Evolutionary conservation across 2,888 invertebrate genomes (phyloP).

Genomic region (Tipula unca): DNA sequence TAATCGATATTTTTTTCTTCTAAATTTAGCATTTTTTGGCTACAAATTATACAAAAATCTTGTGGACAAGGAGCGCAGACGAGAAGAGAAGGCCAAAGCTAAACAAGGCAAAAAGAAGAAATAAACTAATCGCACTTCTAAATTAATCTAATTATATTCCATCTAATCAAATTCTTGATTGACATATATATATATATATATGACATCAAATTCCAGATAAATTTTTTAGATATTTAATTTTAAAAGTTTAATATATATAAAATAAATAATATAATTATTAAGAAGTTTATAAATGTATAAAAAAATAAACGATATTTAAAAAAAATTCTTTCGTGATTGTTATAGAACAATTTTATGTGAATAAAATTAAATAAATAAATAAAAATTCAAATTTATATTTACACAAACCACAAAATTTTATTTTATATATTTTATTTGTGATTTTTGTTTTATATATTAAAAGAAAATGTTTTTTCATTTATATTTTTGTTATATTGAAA

Average conservation of each 20-base stretch:
- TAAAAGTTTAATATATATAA: background rate
- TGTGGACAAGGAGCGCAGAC: constrained; percentile 63
- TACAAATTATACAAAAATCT: constrained; percentile 76
- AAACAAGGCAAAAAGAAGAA: constrained; percentile 78
- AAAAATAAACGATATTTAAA: background rate
- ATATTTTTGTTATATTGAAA: background rate
- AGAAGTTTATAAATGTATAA: background rate
- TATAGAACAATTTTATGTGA: background rate
- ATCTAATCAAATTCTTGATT: background rate
- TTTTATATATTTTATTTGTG: background rate
- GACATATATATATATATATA: no score
- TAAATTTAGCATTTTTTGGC: constrained; percentile 72
- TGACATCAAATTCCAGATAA: background rate
- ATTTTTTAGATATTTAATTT: background rate
- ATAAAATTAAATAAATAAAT: background rate
- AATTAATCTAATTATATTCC: background rate
- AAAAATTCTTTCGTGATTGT: background rate
- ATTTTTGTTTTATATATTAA: background rate
- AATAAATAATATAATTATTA: background rate
- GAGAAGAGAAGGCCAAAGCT: constrained; percentile 70
- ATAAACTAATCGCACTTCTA: constrained; percentile 29
- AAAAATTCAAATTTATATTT: background rate
- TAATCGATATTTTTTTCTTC: constrained; percentile 26
- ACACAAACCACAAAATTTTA: background rate
- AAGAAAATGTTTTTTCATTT: background rate